Evolutionary conservation across 1,140 invertebrate genomes (phyloP).

Genomic region (Macrobrachium nipponense): DNA sequence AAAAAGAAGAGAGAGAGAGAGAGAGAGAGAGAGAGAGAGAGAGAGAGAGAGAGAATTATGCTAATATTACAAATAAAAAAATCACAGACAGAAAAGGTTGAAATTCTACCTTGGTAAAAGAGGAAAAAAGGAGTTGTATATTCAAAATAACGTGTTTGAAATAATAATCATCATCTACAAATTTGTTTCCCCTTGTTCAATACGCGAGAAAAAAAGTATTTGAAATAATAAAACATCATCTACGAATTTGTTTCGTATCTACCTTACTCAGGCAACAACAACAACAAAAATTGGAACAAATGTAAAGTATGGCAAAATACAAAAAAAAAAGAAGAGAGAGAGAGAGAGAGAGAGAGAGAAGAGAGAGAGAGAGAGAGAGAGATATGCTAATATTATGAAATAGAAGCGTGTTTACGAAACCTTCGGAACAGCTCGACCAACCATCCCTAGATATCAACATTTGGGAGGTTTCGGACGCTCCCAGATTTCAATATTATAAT

Average conservation of each 20-base stretch:
- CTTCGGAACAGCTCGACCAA: background rate
- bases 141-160: too few relatives aligned
- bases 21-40: background rate
- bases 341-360: slow-evolving; percentile 4
- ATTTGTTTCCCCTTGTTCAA: too few relatives aligned
- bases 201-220: background rate
- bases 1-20: background rate
- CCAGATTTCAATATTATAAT: slow-evolving; percentile 62
- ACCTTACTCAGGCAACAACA: too few relatives aligned
- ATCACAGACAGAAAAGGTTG: too few relatives aligned
- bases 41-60: slow-evolving; percentile 1
- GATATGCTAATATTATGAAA: background rate
- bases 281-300: too few relatives aligned
- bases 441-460: background rate
- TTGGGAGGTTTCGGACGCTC: slow-evolving; percentile 41
- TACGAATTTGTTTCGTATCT: too few relatives aligned
- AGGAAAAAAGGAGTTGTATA: too few relatives aligned
- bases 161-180: too few relatives aligned
- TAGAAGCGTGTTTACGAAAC: background rate
- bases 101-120: too few relatives aligned
- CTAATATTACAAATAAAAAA: too few relatives aligned
- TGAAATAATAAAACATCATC: too few relatives aligned
- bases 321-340: background rate
- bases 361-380: background rate
- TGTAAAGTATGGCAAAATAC: too few relatives aligned